Evolutionary conservation across 2,797 vertebrate genomes (phyloP).

Genomic region (Todus mexicanus): DNA sequence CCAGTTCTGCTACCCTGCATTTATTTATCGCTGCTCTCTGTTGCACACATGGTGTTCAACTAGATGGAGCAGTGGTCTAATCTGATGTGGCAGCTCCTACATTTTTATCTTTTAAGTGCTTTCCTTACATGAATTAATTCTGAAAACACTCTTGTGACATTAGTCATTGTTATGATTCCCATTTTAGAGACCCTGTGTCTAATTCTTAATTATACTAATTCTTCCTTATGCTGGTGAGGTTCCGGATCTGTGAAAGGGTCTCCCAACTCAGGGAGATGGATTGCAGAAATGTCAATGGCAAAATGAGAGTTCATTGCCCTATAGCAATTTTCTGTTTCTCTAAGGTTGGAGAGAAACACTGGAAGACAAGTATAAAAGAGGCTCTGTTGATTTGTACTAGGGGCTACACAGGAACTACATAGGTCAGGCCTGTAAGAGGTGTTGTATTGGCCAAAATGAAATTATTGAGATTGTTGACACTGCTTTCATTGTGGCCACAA

Average conservation of each 20-base stretch:
- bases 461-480: neutral
- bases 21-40: neutral
- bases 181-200: constrained; percentile 63
- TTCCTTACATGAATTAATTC: constrained; percentile 58
- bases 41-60: neutral
- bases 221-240: constrained; percentile 35
- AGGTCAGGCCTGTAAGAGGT: neutral
- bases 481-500: neutral
- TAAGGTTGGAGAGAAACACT: constrained; percentile 1
- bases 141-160: constrained; percentile 56
- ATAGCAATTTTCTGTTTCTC: constrained; percentile 36
- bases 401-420: neutral
- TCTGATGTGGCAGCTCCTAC: constrained; percentile 30
- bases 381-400: constrained; percentile 15
- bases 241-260: constrained; percentile 18
- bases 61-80: constrained; percentile 29
- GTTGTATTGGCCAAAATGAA: neutral
- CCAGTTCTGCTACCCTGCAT: neutral
- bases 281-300: constrained; percentile 43
- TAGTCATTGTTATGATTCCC: constrained; percentile 63
- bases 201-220: constrained; percentile 62
- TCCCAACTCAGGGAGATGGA: constrained; percentile 46
- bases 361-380: neutral
- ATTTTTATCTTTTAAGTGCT: constrained; percentile 50
- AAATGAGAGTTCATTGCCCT: constrained; percentile 54